Conservation (phyloP, 1,140 invertebrate genomes). For the Drosophila auraria region DNA sequence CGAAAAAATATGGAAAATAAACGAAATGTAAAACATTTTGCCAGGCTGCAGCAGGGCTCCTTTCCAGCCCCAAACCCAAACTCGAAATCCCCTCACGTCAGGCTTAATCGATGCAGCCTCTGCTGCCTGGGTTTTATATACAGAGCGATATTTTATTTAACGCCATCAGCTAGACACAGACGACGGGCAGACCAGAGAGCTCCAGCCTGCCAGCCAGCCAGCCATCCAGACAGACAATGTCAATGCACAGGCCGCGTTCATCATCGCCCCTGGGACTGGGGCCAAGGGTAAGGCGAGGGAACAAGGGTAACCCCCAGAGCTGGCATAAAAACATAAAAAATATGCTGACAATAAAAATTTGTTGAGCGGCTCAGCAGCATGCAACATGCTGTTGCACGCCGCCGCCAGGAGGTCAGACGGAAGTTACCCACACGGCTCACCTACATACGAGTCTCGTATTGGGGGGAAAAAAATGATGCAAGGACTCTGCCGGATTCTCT, state of each 20-base stretch:
- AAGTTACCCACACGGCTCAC: slow-evolving; percentile 45
- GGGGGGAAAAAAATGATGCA: neutral
- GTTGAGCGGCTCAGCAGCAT: slow-evolving; percentile 75
- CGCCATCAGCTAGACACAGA: slow-evolving; percentile 62
- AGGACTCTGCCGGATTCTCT: neutral
- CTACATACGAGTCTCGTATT: slow-evolving; percentile 32
- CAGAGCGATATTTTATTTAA: slow-evolving; percentile 80
- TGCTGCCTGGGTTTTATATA: slow-evolving; percentile 62
- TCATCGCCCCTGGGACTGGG: slow-evolving; percentile 53
- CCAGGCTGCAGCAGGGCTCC: slow-evolving; percentile 58
- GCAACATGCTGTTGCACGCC: slow-evolving; percentile 78
- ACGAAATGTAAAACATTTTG: slow-evolving; percentile 54
- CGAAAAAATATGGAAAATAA: slow-evolving; percentile 55
- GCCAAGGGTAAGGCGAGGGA: neutral
- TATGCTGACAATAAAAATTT: slow-evolving; percentile 83
- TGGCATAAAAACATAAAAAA: slow-evolving; percentile 75
- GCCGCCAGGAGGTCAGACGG: slow-evolving; percentile 55
- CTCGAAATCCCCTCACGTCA: slow-evolving; percentile 32
- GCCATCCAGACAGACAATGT: slow-evolving; percentile 55
- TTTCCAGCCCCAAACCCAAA: neutral
- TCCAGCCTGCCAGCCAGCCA: slow-evolving; percentile 8
- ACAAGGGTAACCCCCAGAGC: slow-evolving; percentile 9
- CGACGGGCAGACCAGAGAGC: slow-evolving; percentile 31
- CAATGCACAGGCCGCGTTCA: slow-evolving; percentile 70
- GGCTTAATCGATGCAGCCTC: slow-evolving; percentile 75